Base-by-base conservation (phyloP, 2,888 invertebrate species). In the Elgonia sp. region DNA sequence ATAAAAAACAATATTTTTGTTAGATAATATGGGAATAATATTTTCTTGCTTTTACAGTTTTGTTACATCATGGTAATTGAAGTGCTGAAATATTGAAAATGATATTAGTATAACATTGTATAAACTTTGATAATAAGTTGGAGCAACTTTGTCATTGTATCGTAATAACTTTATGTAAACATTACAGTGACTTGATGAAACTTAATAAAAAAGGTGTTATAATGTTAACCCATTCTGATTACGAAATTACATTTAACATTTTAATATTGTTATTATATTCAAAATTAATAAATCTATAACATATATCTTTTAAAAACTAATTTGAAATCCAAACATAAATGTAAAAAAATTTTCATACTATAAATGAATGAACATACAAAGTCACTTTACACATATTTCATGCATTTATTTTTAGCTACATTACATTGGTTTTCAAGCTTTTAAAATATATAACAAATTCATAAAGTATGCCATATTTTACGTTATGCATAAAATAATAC, bases 121-220 rank as follows among this genome's bases (percentile, higher is more conserved):
- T 39, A 65, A 65, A 65, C 65, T 65, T 65, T 16, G 18, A 40
- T 65, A 65, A 65, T 65, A 65, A 65, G 42, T 40, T 40, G 1
- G 40, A 65, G 9, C 20, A 40, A 65, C 40, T 65, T 65, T 65
- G 65, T 65, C 65, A 40, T 65, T 65, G 65, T n/a, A 65, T 40
- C 65, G 8, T 65, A n/a, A 65, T 40, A 65, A 65, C 9, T 65
- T 65, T 40, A 65, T 18, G 65, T 42, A 18, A 65, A 65, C 42
- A 65, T 65, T 65, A n/a, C 42, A 65, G 65, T 65, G 42, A 65
- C 65, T 65, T 65, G 40, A n/a, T 40, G 42, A 18, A 65, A 65
- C 40, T 65, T 65, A 21, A 40, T 40, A 20, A n/a, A 65, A 65
- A 65, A 65, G 9, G 40, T 20, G 20, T 57, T 18, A 12, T 20